These are phyloP conservation scores for Pristionchus maxplancki DNA, from an alignment of 2,888 invertebrate genomes.

Conservation along the genomic window DNA sequence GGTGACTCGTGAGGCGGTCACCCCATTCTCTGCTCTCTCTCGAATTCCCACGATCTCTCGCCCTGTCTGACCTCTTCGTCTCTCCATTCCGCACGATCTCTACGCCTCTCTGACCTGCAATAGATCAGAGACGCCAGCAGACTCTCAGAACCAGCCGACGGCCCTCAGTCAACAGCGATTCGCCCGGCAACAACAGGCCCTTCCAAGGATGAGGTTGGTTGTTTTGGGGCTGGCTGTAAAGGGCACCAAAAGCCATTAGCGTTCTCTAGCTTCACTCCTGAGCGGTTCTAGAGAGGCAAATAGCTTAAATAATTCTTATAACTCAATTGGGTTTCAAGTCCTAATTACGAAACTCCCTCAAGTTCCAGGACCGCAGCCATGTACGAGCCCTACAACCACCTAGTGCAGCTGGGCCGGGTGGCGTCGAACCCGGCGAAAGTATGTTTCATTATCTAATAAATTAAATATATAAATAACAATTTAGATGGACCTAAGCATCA, in stretches of 20 bases:
- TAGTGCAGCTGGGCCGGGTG: neutral
- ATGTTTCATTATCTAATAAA: neutral
- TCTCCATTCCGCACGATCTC: neutral
- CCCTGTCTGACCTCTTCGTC: neutral
- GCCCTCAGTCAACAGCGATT: neutral
- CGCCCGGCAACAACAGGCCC: neutral
- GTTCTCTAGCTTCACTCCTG: neutral
- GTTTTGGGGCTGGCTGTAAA: neutral
- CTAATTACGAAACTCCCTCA: neutral
- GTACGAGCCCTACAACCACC: conserved; percentile 6
- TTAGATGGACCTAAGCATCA: conserved; percentile 3
- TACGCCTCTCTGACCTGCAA: neutral
- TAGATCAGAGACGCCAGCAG: neutral
- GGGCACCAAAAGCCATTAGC: neutral
- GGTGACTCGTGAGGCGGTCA: conserved; percentile 9
- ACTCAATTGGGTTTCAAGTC: neutral
- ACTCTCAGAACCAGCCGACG: neutral
- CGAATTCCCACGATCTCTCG: no score
- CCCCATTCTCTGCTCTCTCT: neutral
- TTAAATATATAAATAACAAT: neutral
- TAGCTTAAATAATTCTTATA: neutral
- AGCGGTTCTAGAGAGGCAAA: neutral
- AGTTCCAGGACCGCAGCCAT: neutral
- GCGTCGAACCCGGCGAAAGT: conserved; percentile 15
- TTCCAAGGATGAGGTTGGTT: conserved; percentile 13